Conservation (phyloP, 2,113 vertebrate species). For the Hippocampus zosterae region DNA sequence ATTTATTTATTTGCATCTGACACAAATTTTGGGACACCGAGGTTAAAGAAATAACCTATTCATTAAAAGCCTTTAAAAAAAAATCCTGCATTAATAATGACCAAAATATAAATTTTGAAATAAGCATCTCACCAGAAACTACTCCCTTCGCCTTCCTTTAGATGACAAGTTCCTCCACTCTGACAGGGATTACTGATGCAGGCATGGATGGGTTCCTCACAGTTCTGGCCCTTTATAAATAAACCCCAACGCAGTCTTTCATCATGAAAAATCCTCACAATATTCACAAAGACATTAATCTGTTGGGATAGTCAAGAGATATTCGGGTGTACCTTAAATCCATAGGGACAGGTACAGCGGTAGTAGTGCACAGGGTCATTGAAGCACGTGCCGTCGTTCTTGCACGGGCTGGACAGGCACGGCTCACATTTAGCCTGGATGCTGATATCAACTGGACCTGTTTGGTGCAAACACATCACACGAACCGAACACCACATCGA, state of each 20-base stretch:
- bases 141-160: constrained; percentile 91
- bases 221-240: constrained; percentile 84
- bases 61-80: neutral
- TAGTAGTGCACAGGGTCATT: constrained; percentile 94
- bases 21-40: neutral
- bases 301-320: neutral
- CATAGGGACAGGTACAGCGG: constrained; percentile 91
- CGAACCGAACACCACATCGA: constrained; percentile 25
- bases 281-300: neutral
- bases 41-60: no score
- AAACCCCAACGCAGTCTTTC: neutral
- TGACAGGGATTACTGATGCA: constrained; percentile 92
- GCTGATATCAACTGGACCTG: constrained; percentile 86
- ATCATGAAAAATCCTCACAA: neutral
- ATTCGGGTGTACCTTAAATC: constrained; percentile 84
- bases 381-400: constrained; percentile 93
- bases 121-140: constrained; percentile 81
- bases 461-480: constrained; percentile 37
- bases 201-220: constrained; percentile 89
- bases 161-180: constrained; percentile 87
- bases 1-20: neutral
- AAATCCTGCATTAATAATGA: neutral
- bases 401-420: constrained; percentile 93
- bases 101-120: neutral
- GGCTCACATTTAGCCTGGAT: constrained; percentile 97